phyloP scores from a whole-genome alignment of 2,888 invertebrate genomes.

The Drosophila falleni region DNA sequence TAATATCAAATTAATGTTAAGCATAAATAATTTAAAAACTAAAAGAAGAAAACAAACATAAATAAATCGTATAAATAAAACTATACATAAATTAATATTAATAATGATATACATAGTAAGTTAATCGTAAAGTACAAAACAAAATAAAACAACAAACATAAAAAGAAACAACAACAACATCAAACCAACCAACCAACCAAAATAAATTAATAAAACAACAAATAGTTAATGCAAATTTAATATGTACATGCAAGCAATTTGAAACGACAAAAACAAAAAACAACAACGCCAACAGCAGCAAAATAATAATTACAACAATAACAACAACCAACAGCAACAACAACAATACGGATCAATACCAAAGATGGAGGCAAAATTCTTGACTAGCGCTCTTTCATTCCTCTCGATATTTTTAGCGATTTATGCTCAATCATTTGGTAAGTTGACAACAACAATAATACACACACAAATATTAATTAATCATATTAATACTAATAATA shows the following conservation, averaged over 20 bases:
- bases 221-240: slow-evolving; percentile 68
- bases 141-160: slow-evolving; percentile 32
- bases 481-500: slow-evolving; percentile 23
- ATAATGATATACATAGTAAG: slow-evolving; percentile 74
- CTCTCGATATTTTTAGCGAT: slow-evolving; percentile 85
- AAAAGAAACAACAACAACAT: slow-evolving; percentile 43
- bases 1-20: slow-evolving; percentile 76
- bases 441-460: slow-evolving; percentile 63
- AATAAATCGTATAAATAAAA: slow-evolving; percentile 27
- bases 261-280: slow-evolving; percentile 53
- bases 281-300: slow-evolving; percentile 25
- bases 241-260: slow-evolving; percentile 59
- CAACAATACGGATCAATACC: slow-evolving; percentile 84
- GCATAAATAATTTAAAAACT: slow-evolving; percentile 57
- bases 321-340: slow-evolving; percentile 42
- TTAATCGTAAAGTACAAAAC: slow-evolving; percentile 76
- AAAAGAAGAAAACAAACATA: slow-evolving; percentile 40
- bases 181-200: slow-evolving; percentile 41
- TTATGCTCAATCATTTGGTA: slow-evolving; percentile 84
- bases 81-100: slow-evolving; percentile 63
- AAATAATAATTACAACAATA: slow-evolving; percentile 42
- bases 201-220: slow-evolving; percentile 59
- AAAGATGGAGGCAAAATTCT: slow-evolving; percentile 85
- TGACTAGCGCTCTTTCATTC: slow-evolving; percentile 85
- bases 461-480: slow-evolving; percentile 22